Base-by-base conservation (phyloP, 2,888 invertebrate species). In the Minunthozetes semirufus region DNA sequence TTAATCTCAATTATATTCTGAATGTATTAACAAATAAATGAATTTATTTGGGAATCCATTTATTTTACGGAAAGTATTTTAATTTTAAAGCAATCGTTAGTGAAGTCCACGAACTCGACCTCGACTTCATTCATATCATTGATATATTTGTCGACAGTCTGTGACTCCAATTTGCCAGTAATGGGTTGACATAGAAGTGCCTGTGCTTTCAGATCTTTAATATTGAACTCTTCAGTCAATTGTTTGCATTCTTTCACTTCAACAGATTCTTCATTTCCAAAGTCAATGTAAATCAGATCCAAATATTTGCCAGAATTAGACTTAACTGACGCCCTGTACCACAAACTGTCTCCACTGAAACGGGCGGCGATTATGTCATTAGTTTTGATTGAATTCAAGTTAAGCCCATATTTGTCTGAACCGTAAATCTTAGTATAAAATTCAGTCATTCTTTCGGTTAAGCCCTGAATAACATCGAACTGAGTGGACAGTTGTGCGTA, bases 261-360 rank as follows among this genome's bases (percentile, higher is more conserved):
- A 8, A 68, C 33, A 22, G 29, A 63, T 61, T 76, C 76, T 42
- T 50, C 61, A 33, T 77, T 76, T 71, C 77, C 77, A 73, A 70
- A 76, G 75, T 77, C 77, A 22, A 76, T 73, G 50, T 73, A 77
- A 59, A 61, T 48, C 5, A 76, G 72, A 48, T 73, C 75, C n/a
- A 75, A 71, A 66, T n/a, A 25, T 11, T 70, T 71, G 46, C 38
- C 3, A 13, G 68, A 46, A 25, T 71, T 22, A 8, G 25, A 46
- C 42, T 72, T 66, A 0, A 76, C 68, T 46, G 74, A 46, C 8
- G 70, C 77, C 61, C 77, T 61, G 66, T 77, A 77, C 77, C 77
- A 77, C 27, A 29, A 61, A 11, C 38, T 75, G 56, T 77, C 77
- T 11, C 17, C 29, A 73, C 73, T 73, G 22, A 72, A 77, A 29